Conservation (phyloP, 2,113 vertebrate genomes). For the Tringa solitaria region DNA sequence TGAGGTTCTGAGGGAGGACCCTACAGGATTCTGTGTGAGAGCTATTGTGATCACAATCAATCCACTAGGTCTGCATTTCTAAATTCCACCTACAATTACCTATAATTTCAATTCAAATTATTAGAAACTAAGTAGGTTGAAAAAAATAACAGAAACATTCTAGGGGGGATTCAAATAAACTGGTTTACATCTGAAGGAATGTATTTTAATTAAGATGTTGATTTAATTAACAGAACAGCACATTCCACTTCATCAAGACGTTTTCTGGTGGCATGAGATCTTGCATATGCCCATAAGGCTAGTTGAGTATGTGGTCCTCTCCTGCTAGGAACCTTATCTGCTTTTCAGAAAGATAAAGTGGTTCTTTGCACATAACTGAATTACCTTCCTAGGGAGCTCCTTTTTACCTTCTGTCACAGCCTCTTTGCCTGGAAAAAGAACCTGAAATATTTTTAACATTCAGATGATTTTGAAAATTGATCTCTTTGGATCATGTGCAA, state of each 20-base stretch:
- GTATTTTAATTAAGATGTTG: slow-evolving; percentile 28
- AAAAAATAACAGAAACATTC: background rate
- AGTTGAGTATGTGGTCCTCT: slow-evolving; percentile 65
- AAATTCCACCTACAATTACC: background rate
- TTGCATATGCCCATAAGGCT: slow-evolving; percentile 57
- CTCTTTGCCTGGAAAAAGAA: slow-evolving; percentile 51
- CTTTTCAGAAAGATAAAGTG: slow-evolving; percentile 62
- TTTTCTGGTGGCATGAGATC: slow-evolving; percentile 51
- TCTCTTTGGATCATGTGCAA: background rate
- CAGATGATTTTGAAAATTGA: slow-evolving; percentile 34
- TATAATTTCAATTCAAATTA: background rate
- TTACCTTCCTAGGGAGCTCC: slow-evolving; percentile 65
- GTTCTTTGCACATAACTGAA: slow-evolving; percentile 58
- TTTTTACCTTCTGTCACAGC: slow-evolving; percentile 55
- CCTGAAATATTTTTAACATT: slow-evolving; percentile 48
- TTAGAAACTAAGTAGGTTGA: background rate
- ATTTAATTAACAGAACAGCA: slow-evolving; percentile 32
- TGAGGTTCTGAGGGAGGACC: background rate
- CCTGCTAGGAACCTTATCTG: slow-evolving; percentile 62
- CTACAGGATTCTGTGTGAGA: background rate
- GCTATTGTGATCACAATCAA: background rate
- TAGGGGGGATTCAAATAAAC: background rate
- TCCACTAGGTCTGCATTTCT: background rate
- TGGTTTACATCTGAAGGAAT: slow-evolving; percentile 3
- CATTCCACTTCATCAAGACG: slow-evolving; percentile 48